Conservation (phyloP, 1,140 invertebrate genomes). For the Protaetia brevitarsis region DNA sequence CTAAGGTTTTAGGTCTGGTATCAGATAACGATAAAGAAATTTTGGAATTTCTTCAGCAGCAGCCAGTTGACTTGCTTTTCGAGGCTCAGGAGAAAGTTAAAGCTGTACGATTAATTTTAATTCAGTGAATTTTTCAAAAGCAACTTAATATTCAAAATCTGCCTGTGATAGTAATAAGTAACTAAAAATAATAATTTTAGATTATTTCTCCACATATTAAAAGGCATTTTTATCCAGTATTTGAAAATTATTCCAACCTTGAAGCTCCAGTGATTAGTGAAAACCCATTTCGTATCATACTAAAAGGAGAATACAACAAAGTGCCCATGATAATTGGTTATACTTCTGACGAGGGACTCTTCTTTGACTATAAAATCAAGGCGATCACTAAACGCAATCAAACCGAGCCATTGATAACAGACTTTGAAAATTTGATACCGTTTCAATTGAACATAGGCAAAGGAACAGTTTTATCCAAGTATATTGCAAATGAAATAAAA, state of each 20-base stretch:
- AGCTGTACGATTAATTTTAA: conserved; percentile 19
- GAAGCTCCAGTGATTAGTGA: conserved; percentile 41
- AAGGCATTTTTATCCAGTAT: conserved; percentile 47
- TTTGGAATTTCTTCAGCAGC: conserved; percentile 38
- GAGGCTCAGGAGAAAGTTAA: conserved; percentile 30
- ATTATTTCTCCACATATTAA: not conserved
- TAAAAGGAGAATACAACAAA: conserved; percentile 46
- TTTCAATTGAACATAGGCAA: conserved; percentile 49
- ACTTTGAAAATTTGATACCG: conserved; percentile 52
- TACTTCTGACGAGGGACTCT: conserved; percentile 47
- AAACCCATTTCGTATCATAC: conserved; percentile 46
- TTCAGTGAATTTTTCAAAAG: conserved; percentile 39
- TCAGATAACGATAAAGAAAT: conserved; percentile 19
- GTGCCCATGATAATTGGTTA: conserved; percentile 50
- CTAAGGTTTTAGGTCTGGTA: conserved; percentile 32
- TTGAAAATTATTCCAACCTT: conserved; percentile 46
- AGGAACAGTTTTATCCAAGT: conserved; percentile 46
- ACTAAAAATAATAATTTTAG: no score
- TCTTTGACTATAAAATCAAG: conserved; percentile 37
- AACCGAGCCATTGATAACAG: conserved; percentile 43
- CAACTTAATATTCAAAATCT: no score
- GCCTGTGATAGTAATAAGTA: no score
- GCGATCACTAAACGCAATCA: conserved; percentile 44
- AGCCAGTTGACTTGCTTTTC: conserved; percentile 41
- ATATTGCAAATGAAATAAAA: conserved; percentile 52